A percentile compares a stretch with the other conserved stretches of the same genome.
These are phyloP conservation scores for Drosophila murphyi DNA, from an alignment of 1,140 invertebrate species.

Conservation along the genomic window DNA sequence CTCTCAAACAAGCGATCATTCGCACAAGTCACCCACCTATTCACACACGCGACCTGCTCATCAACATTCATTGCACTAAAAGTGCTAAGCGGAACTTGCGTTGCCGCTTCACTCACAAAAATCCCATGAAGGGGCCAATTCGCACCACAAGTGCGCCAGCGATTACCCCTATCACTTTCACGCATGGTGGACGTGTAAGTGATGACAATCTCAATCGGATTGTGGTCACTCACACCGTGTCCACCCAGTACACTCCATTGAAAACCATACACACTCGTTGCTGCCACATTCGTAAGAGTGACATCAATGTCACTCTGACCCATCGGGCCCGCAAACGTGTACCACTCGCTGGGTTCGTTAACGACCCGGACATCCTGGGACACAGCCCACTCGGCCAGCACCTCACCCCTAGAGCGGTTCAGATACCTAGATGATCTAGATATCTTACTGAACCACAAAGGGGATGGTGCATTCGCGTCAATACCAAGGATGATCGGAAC, in stretches of 20 bases:
- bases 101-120: neutral
- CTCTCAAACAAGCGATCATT: no score
- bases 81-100: constrained; percentile 1
- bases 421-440: neutral
- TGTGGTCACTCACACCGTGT: no score
- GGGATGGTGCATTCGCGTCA: neutral
- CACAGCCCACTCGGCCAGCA: neutral
- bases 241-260: no score
- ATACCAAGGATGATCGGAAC: neutral
- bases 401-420: neutral
- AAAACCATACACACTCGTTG: no score
- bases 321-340: no score
- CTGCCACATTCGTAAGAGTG: no score
- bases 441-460: neutral
- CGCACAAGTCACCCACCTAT: neutral
- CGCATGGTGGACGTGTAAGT: no score
- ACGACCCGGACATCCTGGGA: neutral
- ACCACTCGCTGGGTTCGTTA: no score
- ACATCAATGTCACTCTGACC: no score
- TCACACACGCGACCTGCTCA: neutral
- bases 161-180: no score
- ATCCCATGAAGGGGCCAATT: neutral
- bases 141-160: no score
- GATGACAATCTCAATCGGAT: no score
- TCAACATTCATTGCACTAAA: neutral